Base-by-base conservation (phyloP, 92 coral and sea anemone genomes). In the Micromussa lordhowensis region DNA sequence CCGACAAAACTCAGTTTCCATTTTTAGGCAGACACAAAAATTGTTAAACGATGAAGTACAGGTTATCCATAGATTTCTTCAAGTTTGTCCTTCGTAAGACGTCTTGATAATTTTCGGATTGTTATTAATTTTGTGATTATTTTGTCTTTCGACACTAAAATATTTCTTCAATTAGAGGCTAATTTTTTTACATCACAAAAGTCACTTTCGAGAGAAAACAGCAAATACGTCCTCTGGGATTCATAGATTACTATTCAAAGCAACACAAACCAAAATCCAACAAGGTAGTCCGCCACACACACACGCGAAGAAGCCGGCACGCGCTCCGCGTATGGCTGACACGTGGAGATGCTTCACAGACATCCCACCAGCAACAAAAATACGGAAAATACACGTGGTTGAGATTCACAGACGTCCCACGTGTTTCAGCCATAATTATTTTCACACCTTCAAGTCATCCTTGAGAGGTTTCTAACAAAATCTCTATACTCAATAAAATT, bases 271-370 rank as follows among this genome's bases (percentile, higher is more conserved):
- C n/a, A 14, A 26, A 26, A 16, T 15, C 61, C 61, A 2, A 63
- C 12, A 63, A 63, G 69, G 69, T 24, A 63, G n/a, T 63, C 69
- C 69, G 69, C 69, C 29, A 22, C 24, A 24, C 30, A 63, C 13
- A 63, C 29, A 22, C 69, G 29, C 29, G 14, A 44, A 28, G 71
- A 51, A 31, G n/a, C n/a, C n/a, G 83, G 48, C 38, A 32, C 71
- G n/a, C 58, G 71, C 11, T 44, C 51, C 21, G 10, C 38, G 22
- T 35, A 2, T 40, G 30, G 63, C 28, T 35, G 73, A 68, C 72
- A 80, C 84, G 84, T 80, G 71, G 84, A 40, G 32, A 26, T 8
- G 58, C 31, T 9, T 30, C 85, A 81, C 75, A 38, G 85, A 9
- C 61, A 26, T 15, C 58, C 85, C 85, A 81, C 72, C n/a, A n/a